Evolutionary conservation across 2,113 vertebrate genomes (phyloP).

Genomic region (Tenrec ecaudatus): DNA sequence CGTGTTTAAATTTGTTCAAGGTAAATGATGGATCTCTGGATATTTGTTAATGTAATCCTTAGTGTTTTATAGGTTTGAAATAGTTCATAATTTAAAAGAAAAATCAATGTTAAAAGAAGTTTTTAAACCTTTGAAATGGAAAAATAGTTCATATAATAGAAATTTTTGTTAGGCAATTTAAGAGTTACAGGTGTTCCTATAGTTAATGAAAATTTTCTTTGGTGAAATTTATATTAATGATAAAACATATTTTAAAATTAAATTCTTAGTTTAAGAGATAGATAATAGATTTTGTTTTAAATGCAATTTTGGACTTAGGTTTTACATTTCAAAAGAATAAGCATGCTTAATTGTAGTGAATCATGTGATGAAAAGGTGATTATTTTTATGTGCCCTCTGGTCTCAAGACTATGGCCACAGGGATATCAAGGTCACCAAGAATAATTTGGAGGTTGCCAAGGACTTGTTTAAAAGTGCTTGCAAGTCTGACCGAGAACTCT

Average conservation of each 20-base stretch:
- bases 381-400: constrained; percentile 84
- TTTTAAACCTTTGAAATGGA: constrained; percentile 3
- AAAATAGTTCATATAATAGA: background rate
- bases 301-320: background rate
- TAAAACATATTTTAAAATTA: constrained; percentile 28
- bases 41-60: constrained; percentile 49
- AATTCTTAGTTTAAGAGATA: constrained; percentile 44
- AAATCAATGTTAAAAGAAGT: background rate
- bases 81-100: constrained; percentile 9
- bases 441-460: constrained; percentile 90
- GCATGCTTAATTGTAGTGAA: constrained; percentile 36
- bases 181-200: constrained; percentile 31
- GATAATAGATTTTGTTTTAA: constrained; percentile 42
- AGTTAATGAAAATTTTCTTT: constrained; percentile 29
- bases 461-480: constrained; percentile 87
- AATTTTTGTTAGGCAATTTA: constrained; percentile 51
- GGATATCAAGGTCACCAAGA: constrained; percentile 89
- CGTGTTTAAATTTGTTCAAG: constrained; percentile 48
- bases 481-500: constrained; percentile 91
- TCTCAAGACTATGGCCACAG: constrained; percentile 84
- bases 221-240: constrained; percentile 54
- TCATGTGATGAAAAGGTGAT: constrained; percentile 84
- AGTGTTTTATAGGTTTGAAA: constrained; percentile 51
- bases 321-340: constrained; percentile 40
- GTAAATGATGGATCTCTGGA: background rate